phyloP scores from a whole-genome alignment of 2,113 vertebrate genomes.

The mouse (Mus musculus) region DNA sequence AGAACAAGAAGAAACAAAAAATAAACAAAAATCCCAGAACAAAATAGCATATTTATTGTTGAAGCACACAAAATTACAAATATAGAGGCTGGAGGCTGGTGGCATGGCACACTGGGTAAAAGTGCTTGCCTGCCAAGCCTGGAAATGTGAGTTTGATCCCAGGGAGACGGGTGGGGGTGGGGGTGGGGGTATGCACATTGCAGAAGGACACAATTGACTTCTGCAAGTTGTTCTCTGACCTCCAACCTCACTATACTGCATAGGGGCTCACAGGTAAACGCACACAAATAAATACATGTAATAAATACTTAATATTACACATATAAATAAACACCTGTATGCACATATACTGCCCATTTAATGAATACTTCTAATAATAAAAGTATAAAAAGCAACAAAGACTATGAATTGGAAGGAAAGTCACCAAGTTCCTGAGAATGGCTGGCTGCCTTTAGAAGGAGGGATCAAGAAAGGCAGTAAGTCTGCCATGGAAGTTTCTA shows the following conservation, averaged over 20 bases:
- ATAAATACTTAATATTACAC: too few relatives aligned
- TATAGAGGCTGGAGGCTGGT: neutral
- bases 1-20: neutral
- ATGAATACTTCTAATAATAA: neutral
- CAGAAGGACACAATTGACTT: neutral
- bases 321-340: neutral
- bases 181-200: too few relatives aligned
- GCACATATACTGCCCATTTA: neutral
- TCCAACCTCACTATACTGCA: neutral
- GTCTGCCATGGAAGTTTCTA: neutral
- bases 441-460: constrained; percentile 3
- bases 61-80: constrained; percentile 7
- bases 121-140: neutral
- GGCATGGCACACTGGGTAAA: neutral
- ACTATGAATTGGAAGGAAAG: neutral
- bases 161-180: neutral
- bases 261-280: neutral
- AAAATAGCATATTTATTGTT: neutral
- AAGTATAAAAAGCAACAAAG: constrained; percentile 16
- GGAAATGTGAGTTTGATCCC: neutral
- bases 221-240: neutral
- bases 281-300: neutral
- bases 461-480: neutral
- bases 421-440: neutral
- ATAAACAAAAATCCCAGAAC: neutral